Evolutionary conservation across 2,888 invertebrate species (phyloP).

Genomic region (Argyra leucocephala): DNA sequence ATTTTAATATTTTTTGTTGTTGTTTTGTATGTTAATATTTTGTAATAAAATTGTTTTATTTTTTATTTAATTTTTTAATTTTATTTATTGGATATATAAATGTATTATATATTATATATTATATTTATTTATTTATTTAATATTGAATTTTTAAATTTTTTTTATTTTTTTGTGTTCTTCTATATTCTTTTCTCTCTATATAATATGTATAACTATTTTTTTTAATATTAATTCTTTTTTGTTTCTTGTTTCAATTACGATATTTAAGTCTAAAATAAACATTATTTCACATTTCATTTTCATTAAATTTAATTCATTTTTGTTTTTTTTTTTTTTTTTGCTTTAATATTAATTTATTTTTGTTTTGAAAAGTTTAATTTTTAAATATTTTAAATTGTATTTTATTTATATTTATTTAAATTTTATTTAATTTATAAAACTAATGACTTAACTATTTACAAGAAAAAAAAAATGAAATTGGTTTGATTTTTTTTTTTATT

Average conservation of each 20-base stretch:
- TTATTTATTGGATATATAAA: no score
- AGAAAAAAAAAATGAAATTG: not conserved
- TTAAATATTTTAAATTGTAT: no score
- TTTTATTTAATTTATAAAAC: not conserved
- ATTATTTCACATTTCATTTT: not conserved
- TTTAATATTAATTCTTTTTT: not conserved
- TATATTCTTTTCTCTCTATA: no score
- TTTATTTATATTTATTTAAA: not conserved
- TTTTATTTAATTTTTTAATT: no score
- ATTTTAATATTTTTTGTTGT: no score
- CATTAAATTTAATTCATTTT: not conserved
- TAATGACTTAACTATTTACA: constrained; percentile 4
- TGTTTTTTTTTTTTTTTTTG: not conserved
- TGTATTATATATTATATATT: no score
- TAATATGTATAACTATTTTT: no score
- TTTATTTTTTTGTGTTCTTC: not conserved
- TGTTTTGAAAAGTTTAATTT: no score
- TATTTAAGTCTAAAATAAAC: constrained; percentile 1
- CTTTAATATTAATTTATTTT: not conserved
- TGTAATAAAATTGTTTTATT: no score
- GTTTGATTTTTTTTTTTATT: not conserved
- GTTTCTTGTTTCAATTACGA: not conserved
- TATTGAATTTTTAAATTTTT: not conserved
- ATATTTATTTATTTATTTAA: not conserved
- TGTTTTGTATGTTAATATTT: no score